These are phyloP conservation scores for Melitaea cinxia DNA, from an alignment of 1,140 invertebrate genomes.

Conservation along the genomic window DNA sequence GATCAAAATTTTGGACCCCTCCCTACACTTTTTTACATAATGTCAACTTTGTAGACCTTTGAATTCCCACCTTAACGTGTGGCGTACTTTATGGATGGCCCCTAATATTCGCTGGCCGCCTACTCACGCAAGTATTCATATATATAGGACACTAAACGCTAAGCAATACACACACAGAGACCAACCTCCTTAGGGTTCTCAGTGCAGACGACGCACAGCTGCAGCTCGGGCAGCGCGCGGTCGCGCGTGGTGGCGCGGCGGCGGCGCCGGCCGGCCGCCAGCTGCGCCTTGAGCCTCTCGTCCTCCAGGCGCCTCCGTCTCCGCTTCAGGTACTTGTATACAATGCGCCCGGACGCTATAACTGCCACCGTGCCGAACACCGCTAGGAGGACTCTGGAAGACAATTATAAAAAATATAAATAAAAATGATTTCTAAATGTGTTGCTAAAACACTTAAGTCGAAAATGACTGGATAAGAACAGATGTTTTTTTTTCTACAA, in stretches of 20 bases:
- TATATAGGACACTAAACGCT: too few species aligned
- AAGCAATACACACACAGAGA: neutral
- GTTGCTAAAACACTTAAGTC: too few species aligned
- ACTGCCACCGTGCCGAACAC: conserved; percentile 86
- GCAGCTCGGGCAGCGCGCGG: conserved; percentile 84
- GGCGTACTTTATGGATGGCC: too few species aligned
- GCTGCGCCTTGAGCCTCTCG: conserved; percentile 82
- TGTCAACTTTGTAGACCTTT: too few species aligned
- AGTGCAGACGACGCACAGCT: conserved; percentile 89
- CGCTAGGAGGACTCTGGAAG: conserved; percentile 83
- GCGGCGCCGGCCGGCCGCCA: conserved; percentile 85
- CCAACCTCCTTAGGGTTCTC: conserved; percentile 88
- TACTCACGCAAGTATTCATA: too few species aligned
- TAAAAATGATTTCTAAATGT: neutral
- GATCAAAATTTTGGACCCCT: too few species aligned
- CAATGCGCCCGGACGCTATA: conserved; percentile 84
- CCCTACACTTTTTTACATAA: too few species aligned
- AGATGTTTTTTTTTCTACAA: too few species aligned
- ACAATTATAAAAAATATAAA: conserved; percentile 21
- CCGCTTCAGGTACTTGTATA: conserved; percentile 84
- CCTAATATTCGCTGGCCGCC: too few species aligned
- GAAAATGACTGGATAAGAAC: too few species aligned
- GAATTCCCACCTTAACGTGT: too few species aligned
- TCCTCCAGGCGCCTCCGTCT: conserved; percentile 82
- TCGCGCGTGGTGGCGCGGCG: conserved; percentile 84